Evolutionary conservation across 2,113 vertebrate genomes (phyloP).

Genomic region (Mus musculus): GRCm39 chr16:64915001-64915500

Average conservation of each 20-base stretch:
- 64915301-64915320: neutral
- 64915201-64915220: neutral
- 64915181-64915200: neutral
- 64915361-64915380: slow-evolving; percentile 26
- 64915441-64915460: neutral
- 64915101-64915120: neutral
- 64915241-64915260: neutral
- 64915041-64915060: neutral
- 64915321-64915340: neutral
- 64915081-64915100: slow-evolving; percentile 4
- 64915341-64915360: neutral
- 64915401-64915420: neutral
- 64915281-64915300: neutral
- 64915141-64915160: neutral
- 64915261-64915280: neutral
- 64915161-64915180: neutral
- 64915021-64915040: slow-evolving; percentile 30
- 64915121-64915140: neutral
- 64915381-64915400: neutral
- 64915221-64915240: neutral
- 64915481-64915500: neutral
- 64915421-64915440: neutral
- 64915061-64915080: slow-evolving; percentile 18
- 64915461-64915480: neutral
- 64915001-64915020: slow-evolving; percentile 55